Conservation (phyloP, 2,888 invertebrate genomes). For the Ceratothoa steindachneri region DNA sequence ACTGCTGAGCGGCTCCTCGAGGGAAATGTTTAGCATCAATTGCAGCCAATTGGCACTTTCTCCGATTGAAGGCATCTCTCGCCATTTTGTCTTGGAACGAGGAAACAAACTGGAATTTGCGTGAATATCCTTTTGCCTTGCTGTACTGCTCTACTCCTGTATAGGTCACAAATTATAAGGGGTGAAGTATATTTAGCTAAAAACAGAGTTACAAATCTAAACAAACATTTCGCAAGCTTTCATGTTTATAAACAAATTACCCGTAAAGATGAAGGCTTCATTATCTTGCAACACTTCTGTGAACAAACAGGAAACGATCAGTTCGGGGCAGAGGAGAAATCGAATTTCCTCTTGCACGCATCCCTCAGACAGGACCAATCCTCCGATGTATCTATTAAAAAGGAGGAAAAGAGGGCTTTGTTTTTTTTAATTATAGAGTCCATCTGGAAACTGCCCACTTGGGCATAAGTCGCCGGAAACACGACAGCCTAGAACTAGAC, state of each 20-base stretch:
- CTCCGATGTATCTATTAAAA: constrained; percentile 63
- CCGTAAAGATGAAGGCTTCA: not conserved
- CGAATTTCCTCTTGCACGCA: constrained; percentile 96
- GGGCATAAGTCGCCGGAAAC: too few species aligned
- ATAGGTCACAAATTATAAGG: too few species aligned
- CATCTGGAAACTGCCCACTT: too few species aligned
- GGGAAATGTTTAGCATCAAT: constrained; percentile 73
- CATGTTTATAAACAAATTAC: not conserved
- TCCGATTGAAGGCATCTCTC: constrained; percentile 64
- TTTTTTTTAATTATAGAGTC: too few species aligned
- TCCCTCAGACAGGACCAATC: constrained; percentile 81
- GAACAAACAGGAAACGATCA: constrained; percentile 75
- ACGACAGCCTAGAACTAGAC: too few species aligned
- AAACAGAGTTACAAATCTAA: too few species aligned
- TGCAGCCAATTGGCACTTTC: constrained; percentile 67
- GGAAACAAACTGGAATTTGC: constrained; percentile 72
- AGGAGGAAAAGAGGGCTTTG: too few species aligned
- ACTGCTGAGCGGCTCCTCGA: constrained; percentile 59
- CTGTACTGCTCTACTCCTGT: constrained; percentile 71
- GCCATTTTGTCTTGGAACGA: constrained; percentile 67
- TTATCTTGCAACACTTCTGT: constrained; percentile 50
- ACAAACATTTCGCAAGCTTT: too few species aligned
- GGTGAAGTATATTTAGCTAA: too few species aligned
- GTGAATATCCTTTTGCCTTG: constrained; percentile 74
- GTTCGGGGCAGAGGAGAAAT: constrained; percentile 88